Base-by-base conservation (phyloP, 2,797 vertebrate genomes). In the Tachyglossus aculeatus region DNA sequence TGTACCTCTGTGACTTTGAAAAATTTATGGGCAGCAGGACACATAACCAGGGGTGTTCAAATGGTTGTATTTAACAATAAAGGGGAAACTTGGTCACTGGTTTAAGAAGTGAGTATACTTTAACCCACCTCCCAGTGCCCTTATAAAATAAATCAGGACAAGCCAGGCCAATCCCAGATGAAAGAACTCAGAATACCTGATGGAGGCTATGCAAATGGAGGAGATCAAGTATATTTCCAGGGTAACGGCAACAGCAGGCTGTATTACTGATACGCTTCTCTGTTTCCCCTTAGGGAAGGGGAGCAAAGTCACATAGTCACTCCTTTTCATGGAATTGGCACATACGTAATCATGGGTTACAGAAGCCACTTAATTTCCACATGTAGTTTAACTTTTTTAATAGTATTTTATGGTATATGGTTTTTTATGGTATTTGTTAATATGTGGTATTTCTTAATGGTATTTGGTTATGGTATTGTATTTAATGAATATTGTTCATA, bases 41-140 rank as follows among this genome's bases (percentile, higher is more conserved):
- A 48, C n/a, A n/a, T n/a, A n/a, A n/a, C n/a, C n/a, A n/a, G n/a
- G n/a, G n/a, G n/a, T n/a, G n/a, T n/a, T n/a, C n/a, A n/a, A n/a
- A n/a, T n/a, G n/a, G n/a, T n/a, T n/a, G n/a, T n/a, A n/a, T n/a
- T n/a, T n/a, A 1, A 9, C 24, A 11, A 19, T 6, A 7, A 7
- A 24, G 18, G 14, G 15, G 21, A 45, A 4, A 3, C n/a, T 14
- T 14, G 10, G 11, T 10, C 29, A 9, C 15, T 45, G 14, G 15
- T 19, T 54, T 2, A 2, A 19, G 29, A 13, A 12, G 36, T 1
- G 7, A 3, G 18, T 15, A 5, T 4, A 8, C 3, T 2, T 27
- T 48, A 36, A 48, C 32, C 27, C n/a, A 18, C 45, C 25, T 24
- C 21, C 27, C 31, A 6, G 8, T 5, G 11, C n/a, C 22, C 40